phyloP scores from a whole-genome alignment of 1,140 invertebrate genomes.

The Vanessa atalanta region DNA sequence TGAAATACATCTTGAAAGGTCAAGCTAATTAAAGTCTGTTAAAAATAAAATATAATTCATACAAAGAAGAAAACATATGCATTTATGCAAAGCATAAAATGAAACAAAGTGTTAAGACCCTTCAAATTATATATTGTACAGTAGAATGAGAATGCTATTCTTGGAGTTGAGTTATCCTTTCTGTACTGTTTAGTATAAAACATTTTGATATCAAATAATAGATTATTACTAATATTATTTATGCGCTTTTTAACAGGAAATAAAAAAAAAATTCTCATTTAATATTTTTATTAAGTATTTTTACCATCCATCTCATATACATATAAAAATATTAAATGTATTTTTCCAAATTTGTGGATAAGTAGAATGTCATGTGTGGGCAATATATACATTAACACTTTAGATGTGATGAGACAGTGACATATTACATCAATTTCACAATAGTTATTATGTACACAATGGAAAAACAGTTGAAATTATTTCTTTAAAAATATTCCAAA shows the following conservation, averaged over 20 bases:
- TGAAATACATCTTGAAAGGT: too few species aligned
- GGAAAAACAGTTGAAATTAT: constrained; percentile 43
- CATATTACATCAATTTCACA: constrained; percentile 61
- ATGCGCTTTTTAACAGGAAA: background rate
- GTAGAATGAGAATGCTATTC: too few species aligned
- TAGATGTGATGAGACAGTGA: constrained; percentile 57
- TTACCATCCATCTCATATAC: constrained; percentile 56
- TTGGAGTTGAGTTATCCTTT: too few species aligned
- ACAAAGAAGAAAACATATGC: too few species aligned
- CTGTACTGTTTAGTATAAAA: background rate
- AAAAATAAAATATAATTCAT: too few species aligned
- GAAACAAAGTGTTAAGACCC: too few species aligned
- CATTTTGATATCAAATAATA: background rate
- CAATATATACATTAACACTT: constrained; percentile 68
- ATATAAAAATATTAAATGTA: constrained; percentile 79
- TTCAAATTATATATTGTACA: too few species aligned
- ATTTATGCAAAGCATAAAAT: too few species aligned
- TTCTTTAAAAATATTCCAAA: constrained; percentile 29
- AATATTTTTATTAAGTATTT: constrained; percentile 79
- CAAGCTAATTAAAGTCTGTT: too few species aligned
- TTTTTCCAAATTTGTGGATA: constrained; percentile 63
- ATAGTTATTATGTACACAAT: constrained; percentile 55
- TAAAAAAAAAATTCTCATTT: constrained; percentile 54
- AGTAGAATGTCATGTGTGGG: constrained; percentile 67
- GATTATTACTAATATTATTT: background rate